Conservation (phyloP, 1,140 invertebrate species). For the Antheraea mylitta region DNA sequence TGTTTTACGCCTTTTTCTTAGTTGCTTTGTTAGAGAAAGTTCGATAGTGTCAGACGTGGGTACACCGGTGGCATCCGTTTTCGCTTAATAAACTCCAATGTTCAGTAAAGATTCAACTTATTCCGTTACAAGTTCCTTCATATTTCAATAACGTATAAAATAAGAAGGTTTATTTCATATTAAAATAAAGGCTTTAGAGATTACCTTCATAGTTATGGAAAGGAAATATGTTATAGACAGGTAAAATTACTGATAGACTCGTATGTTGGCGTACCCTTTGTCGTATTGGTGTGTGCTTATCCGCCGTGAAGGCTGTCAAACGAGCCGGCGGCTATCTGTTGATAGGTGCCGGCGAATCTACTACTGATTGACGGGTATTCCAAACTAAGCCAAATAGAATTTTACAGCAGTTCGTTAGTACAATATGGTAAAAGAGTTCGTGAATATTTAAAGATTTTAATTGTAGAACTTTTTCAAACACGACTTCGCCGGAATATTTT, state of each 20-base stretch:
- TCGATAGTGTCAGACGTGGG: slow-evolving; percentile 59
- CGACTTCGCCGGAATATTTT: background rate
- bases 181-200: slow-evolving; percentile 10
- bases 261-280: slow-evolving; percentile 45
- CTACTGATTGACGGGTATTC: slow-evolving; percentile 37
- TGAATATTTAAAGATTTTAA: background rate
- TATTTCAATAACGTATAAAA: background rate
- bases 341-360: slow-evolving; percentile 39
- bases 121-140: slow-evolving; percentile 15
- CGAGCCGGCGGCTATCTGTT: slow-evolving; percentile 44
- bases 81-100: slow-evolving; percentile 39
- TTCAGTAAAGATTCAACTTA: slow-evolving; percentile 30
- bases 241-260: slow-evolving; percentile 38
- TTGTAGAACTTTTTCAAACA: background rate
- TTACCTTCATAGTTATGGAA: slow-evolving; percentile 14
- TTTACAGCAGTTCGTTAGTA: slow-evolving; percentile 26
- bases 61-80: slow-evolving; percentile 39
- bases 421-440: background rate
- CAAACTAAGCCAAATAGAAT: slow-evolving; percentile 38
- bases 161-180: background rate
- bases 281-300: slow-evolving; percentile 35
- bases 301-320: slow-evolving; percentile 30
- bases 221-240: slow-evolving; percentile 35
- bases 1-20: slow-evolving; percentile 60
- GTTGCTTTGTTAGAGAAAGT: slow-evolving; percentile 57